Evolutionary conservation across 1,140 invertebrate species (phyloP), one percentile per base, ranked within the genome.

Genomic region (Gonatopus flavifemur): DNA sequence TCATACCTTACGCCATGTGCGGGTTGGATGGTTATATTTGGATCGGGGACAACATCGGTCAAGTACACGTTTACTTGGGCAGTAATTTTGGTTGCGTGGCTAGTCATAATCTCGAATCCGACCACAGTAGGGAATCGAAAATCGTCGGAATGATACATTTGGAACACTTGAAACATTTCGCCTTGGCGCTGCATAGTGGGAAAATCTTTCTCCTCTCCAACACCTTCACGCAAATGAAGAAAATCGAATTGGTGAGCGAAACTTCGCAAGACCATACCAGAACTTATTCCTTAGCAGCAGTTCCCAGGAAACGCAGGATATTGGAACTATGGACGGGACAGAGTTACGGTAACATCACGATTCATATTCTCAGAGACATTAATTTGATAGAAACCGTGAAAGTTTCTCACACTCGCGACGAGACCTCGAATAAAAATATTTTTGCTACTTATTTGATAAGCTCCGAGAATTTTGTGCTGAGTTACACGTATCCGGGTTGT

Each of bases 11-110:
- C 18, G 82, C 83, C 0, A 78, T 85, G 67, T 88, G 86, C 63
- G 82, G 85, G 2, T 83, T 93, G 16, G 82, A 86, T 51, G 79
- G 82, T 49, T 80, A 80, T 25, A 84, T 96, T 38, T 96, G 93
- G 93, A 83, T 94, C 45, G 93, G 92, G 0, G 93, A 96, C 72
- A 87, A 86, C 44, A 76, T 81, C 0, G 91, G 90, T 12, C 84
- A 86, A 45, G 83, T 96, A 38, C 88, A 91, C 61, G 88, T 90
- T 1, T 94, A 90, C 20, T 56, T 78, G 1, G 70, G 70, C n/a
- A 72, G 66, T 5, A 78, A 78, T 47, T 77, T 77, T 37, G 75
- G 69, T 55, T 64, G 77, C 46, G 69, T 83, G 53, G 64, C 80
- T 41, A 74, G 71, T 46, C 73, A 81, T 59, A 67, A 72, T 56